Base-by-base conservation (phyloP, 1,140 invertebrate species). In the Oscheius sp. region DNA sequence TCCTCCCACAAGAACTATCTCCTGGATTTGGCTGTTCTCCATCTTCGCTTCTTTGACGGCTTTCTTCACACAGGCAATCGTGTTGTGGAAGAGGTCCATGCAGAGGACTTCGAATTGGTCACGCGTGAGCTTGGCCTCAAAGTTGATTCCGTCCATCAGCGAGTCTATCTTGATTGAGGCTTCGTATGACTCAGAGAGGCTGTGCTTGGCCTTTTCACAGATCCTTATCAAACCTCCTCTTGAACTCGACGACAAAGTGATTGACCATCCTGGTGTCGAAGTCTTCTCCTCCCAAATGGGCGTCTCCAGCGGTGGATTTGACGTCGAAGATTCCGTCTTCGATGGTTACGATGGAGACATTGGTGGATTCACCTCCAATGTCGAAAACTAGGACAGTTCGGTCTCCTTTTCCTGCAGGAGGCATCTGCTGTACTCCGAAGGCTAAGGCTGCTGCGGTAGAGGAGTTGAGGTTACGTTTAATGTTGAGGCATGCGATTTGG, bases 401-500 rank as follows among this genome's bases (percentile, higher is more conserved):
- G n/a, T n/a, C n/a, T n/a, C n/a, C n/a, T n/a, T 97, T 97, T 86
- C 99, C 96, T 58, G 94, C 95, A 75, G 13, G 20, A 42, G 29
- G 34, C 3, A 28, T 82, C 76, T 74, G 88, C 86, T 78, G 88
- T 86, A 35, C 87, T 75, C 69, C 97, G 82, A 99, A 99, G 69
- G 97, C 97, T 87, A 99, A 98, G 73, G 96, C 97, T 59, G 97
- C 97, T 2, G 97, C 96, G 32, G 96, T 99, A 15, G 97, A 97
- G 85, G 99, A 96, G 85, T 99, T 99, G 83, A 99, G 98, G 80
- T 99, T 99, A 86, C 97, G 90, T 92, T 98, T 94, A 1, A 99
- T 95, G 78, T 92, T 91, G 45, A 99, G 88, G 76, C 95, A 95
- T 77, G 95, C 92, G 81, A 90, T 90, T n/a, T 80, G 82, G 31